Evolutionary conservation across 2,888 invertebrate genomes (phyloP), one percentile per base, ranked within the genome.

Genomic region (Prosapia bicincta): DNA sequence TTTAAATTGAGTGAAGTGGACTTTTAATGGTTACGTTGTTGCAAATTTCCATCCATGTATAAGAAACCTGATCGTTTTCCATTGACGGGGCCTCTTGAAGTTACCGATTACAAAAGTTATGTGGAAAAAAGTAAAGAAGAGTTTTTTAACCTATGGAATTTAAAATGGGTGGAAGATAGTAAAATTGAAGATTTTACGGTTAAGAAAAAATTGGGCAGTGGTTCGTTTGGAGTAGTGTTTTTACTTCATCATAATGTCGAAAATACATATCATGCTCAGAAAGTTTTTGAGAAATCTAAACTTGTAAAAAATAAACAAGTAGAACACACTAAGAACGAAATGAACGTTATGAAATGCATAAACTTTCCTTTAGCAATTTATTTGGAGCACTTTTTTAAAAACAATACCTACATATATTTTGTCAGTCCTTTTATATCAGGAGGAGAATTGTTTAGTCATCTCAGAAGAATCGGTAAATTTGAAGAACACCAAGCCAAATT

Each of bases 281-380:
- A 89, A 85, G 88, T 90, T 77, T 84, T 89, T 77, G 89, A 89
- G 82, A 89, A 90, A 84, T 87, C 88, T 81, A 89, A 88, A 85
- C 88, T 90, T 71, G 88, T 90, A 65, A 88, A 89, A 82, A 84
- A 89, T 83, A 90, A 89, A 83, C 89, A 90, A 84, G 88, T 90
- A 69, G 89, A 90, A 82, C 90, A 90, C 83, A 79, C 80, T 25
- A 73, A 82, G 6, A 78, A 94, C 83, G 99, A 99, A 86, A 97
- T 97, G 84, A 90, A 91, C 79, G 93, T 98, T 80, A 88, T 99
- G 79, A 92, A 94, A 84, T 91, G 95, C 23, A 89, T 97, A 78
- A 89, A 88, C 79, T 98, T 96, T 86, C 96, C 97, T 1, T 97
- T 98, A 85, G 87, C 96, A 24, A 92, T 98, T 74, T 89, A 89